Base-by-base conservation (phyloP, 2,797 vertebrate species). In the Lycodopsis pacificus region DNA sequence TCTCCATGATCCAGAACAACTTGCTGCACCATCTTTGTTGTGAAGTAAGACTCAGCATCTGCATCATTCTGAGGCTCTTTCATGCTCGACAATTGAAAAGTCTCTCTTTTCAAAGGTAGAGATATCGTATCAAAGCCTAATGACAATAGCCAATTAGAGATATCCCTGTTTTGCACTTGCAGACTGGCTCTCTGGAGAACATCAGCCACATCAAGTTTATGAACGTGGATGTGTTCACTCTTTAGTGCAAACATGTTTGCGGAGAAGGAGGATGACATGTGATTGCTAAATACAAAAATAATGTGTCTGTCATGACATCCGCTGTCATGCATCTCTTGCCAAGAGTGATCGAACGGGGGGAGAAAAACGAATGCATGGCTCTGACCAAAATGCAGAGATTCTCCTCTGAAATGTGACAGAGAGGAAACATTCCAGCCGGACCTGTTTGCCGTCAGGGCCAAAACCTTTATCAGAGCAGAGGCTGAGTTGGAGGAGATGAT, bases 181-280 rank as follows among this genome's bases (percentile, higher is more conserved):
- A 97, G 88, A 83, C 84, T 80, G 7, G 93, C 92, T 89, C 93
- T 97, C 82, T 95, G 96, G 48, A 97, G 95, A 90, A 96, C 74
- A 66, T 77, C 80, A 14, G 65, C 49, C 73, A 96, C 74, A 0
- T 94, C 73, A 19, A 97, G 66, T 67, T 86, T 68, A 65, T 96
- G 95, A 25, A 97, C 85, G 58, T 85, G 92, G n/a, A 85, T 17
- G 30, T 91, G 84, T 76, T 96, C 93, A 10, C 83, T 83, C 75
- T 92, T 87, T 7, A 38, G 67, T 73, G 79, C 71, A 79, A 91
- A 77, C 25, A 87, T 25, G 58, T 77, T 87, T 65, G 57, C 82
- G 30, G 86, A 25, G 5, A 66, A 36, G 62, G 78, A 67, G 64
- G 79, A 4, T 49, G 72, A 40, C 71, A 86, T 76, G 49, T 63